A percentile compares a stretch with the other conserved stretches of the same genome.
These are phyloP conservation scores for Poeciliopsis prolifica DNA, from an alignment of 2,113 vertebrate genomes.

Conservation along the genomic window DNA sequence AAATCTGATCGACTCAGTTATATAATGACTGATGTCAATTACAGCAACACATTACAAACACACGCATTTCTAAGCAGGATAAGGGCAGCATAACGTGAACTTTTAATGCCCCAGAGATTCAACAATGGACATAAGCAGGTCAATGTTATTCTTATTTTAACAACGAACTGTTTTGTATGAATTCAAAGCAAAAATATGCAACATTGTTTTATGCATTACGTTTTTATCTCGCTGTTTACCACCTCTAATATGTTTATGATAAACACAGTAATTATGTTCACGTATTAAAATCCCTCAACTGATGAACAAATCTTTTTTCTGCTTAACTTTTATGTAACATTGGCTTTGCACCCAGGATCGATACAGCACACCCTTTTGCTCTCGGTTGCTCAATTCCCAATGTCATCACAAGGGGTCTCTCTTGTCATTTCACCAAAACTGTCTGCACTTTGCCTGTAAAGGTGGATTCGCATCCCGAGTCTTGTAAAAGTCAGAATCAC, in stretches of 20 bases:
- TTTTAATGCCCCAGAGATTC: too few relatives aligned
- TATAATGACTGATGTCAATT: slow-evolving; percentile 10
- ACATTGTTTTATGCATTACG: not conserved
- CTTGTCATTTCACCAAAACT: slow-evolving; percentile 63
- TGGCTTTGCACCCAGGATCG: not conserved
- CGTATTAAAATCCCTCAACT: not conserved
- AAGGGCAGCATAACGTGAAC: not conserved
- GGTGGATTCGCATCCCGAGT: slow-evolving; percentile 34
- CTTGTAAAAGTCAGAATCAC: slow-evolving; percentile 38
- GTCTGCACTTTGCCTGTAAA: slow-evolving; percentile 10
- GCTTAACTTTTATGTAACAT: slow-evolving; percentile 46
- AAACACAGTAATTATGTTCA: not conserved
- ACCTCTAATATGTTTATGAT: not conserved
- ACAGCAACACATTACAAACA: not conserved
- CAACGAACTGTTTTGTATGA: not conserved
- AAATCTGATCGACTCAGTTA: not conserved
- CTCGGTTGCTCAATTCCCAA: slow-evolving; percentile 9
- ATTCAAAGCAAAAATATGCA: not conserved
- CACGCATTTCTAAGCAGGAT: slow-evolving; percentile 19
- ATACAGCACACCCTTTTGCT: not conserved
- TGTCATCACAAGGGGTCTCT: slow-evolving; percentile 72
- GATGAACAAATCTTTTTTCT: not conserved
- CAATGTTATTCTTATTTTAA: not conserved
- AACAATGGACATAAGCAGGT: not conserved
- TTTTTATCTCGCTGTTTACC: not conserved